These are phyloP conservation scores for Dufourea novaeangliae DNA, from an alignment of 1,140 invertebrate genomes.

Conservation along the genomic window DNA sequence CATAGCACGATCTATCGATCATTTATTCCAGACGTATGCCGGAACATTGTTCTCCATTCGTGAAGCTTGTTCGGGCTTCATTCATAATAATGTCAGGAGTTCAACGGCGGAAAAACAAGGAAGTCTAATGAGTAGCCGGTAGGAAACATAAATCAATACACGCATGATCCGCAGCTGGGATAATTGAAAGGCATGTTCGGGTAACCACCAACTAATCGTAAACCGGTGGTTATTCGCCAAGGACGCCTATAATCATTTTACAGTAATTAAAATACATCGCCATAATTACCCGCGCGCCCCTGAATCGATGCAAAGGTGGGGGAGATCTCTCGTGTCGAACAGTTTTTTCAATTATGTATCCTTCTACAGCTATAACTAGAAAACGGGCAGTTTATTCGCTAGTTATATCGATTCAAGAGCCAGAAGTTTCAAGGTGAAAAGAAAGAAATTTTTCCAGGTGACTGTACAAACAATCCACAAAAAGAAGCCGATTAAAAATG, in stretches of 20 bases:
- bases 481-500: too few relatives aligned
- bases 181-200: conserved; percentile 51
- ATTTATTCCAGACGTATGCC: not conserved
- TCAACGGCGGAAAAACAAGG: conserved; percentile 33
- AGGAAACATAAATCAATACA: conserved; percentile 38
- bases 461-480: too few relatives aligned
- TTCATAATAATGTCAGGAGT: not conserved
- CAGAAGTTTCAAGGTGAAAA: too few relatives aligned
- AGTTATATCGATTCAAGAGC: too few relatives aligned
- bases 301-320: not conserved
- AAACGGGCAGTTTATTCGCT: not conserved
- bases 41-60: not conserved
- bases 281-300: not conserved
- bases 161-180: not conserved
- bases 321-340: not conserved
- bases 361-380: too few relatives aligned
- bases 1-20: not conserved
- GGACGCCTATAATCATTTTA: conserved; percentile 53
- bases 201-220: conserved; percentile 43
- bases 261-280: conserved; percentile 47
- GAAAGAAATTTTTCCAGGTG: too few relatives aligned
- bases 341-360: too few relatives aligned
- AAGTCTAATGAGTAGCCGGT: conserved; percentile 34
- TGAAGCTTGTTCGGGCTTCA: not conserved
- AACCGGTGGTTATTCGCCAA: conserved; percentile 50